Conservation (phyloP, 2,113 vertebrate species). For the Holacanthus passer region DNA sequence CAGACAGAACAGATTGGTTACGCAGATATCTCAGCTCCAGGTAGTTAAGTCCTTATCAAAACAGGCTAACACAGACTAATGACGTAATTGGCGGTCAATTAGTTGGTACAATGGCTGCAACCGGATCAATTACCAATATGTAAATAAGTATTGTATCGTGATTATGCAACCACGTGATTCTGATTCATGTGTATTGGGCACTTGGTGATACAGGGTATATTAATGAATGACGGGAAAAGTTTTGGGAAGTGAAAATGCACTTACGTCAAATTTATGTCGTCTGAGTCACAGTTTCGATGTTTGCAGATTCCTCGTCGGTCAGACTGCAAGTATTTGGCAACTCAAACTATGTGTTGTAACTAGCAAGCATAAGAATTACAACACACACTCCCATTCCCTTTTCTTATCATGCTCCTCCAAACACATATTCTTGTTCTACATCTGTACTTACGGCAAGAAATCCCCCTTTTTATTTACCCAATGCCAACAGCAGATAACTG, state of each 20-base stretch:
- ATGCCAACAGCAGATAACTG: constrained; percentile 63
- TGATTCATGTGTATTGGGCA: constrained; percentile 15
- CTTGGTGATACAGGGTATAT: accelerated
- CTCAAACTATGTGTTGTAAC: not conserved
- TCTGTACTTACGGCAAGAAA: constrained; percentile 29
- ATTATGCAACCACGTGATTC: constrained; percentile 22
- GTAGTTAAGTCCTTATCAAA: constrained; percentile 66
- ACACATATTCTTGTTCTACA: constrained; percentile 42
- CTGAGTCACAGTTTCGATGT: not conserved
- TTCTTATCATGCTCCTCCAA: constrained; percentile 17
- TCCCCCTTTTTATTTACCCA: constrained; percentile 45
- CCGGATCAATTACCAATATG: constrained; percentile 62
- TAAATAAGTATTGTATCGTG: constrained; percentile 52
- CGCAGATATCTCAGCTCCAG: constrained; percentile 47
- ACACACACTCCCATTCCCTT: not conserved
- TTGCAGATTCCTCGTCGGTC: not conserved
- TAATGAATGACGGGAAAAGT: not conserved
- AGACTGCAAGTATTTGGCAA: not conserved
- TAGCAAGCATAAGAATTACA: not conserved
- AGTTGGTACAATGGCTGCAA: constrained; percentile 64
- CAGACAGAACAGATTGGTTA: constrained; percentile 64
- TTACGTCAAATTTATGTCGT: not conserved
- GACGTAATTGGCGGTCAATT: constrained; percentile 70
- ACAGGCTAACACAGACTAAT: constrained; percentile 68
- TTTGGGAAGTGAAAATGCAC: not conserved